Conservation (phyloP, 2,888 invertebrate genomes). For the Microctonus aethiopoides region DNA sequence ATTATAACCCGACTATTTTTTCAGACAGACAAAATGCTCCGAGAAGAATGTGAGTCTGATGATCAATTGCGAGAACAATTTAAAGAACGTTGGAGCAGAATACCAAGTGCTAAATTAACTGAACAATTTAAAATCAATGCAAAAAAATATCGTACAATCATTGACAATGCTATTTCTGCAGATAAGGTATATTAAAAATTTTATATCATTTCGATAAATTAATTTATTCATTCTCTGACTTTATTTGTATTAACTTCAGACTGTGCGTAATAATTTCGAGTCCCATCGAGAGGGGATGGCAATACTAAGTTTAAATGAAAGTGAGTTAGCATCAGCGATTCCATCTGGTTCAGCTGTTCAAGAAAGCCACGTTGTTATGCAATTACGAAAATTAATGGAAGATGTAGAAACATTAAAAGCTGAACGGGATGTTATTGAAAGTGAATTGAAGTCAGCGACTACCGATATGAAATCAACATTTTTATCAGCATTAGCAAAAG, state of each 20-base stretch:
- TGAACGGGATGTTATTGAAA: conserved; percentile 90
- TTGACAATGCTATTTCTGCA: conserved; percentile 86
- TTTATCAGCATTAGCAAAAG: conserved; percentile 78
- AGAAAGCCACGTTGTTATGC: conserved; percentile 73
- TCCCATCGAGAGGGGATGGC: conserved; percentile 82
- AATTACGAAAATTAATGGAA: conserved; percentile 83
- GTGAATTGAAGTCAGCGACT: conserved; percentile 82
- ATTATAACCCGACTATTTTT: conserved; percentile 14
- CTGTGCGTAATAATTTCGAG: conserved; percentile 88
- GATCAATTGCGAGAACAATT: conserved; percentile 88
- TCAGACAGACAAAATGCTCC: conserved; percentile 83
- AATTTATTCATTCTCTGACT: not conserved
- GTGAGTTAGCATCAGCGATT: conserved; percentile 76
- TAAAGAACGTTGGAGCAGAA: conserved; percentile 92
- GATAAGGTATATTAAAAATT: conserved; percentile 67
- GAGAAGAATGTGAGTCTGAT: conserved; percentile 93
- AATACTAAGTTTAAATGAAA: conserved; percentile 81
- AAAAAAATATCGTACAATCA: conserved; percentile 92
- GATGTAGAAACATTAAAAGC: conserved; percentile 87
- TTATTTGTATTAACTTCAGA: conserved; percentile 60
- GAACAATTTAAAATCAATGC: conserved; percentile 89
- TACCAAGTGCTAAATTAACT: conserved; percentile 87
- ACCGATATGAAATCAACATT: conserved; percentile 87
- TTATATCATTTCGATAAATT: not conserved
- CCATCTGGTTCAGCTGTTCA: conserved; percentile 74